phyloP scores from a whole-genome alignment of 1,140 invertebrate species.

The Lordiphosa stackelbergi region DNA sequence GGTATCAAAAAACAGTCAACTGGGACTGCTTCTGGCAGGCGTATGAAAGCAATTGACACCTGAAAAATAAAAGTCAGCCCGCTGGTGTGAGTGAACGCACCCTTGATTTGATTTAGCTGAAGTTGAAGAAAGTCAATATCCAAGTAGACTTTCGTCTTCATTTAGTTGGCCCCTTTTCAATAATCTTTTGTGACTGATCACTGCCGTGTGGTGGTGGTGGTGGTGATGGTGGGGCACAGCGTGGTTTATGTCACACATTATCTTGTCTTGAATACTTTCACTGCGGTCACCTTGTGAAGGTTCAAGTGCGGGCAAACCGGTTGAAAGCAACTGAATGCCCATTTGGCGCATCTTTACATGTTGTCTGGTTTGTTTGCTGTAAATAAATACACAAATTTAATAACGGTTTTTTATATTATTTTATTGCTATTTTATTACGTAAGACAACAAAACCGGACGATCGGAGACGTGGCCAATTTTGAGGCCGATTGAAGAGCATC shows the following conservation, averaged over 20 bases:
- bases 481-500: slow-evolving; percentile 31
- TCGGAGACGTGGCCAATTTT: slow-evolving; percentile 20
- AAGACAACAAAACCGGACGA: slow-evolving; percentile 53
- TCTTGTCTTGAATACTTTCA: slow-evolving; percentile 43
- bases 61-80: too few relatives aligned
- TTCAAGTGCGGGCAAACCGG: slow-evolving; percentile 55
- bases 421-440: slow-evolving; percentile 45
- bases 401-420: slow-evolving; percentile 33
- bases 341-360: slow-evolving; percentile 31
- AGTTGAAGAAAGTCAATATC: too few relatives aligned
- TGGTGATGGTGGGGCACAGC: slow-evolving; percentile 6
- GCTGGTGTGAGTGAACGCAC: too few relatives aligned
- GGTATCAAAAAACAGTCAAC: too few relatives aligned
- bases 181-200: too few relatives aligned
- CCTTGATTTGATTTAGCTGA: too few relatives aligned
- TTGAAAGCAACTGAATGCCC: slow-evolving; percentile 25
- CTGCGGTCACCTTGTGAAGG: slow-evolving; percentile 52
- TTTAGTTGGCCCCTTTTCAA: too few relatives aligned
- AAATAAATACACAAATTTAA: slow-evolving; percentile 37
- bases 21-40: too few relatives aligned
- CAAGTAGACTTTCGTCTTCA: too few relatives aligned
- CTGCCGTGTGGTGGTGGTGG: background rate
- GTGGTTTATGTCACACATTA: slow-evolving; percentile 36
- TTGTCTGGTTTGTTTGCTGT: slow-evolving; percentile 15
- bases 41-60: too few relatives aligned